Conservation (phyloP, 2,797 vertebrate genomes). For the Acanthurus lineatus region DNA sequence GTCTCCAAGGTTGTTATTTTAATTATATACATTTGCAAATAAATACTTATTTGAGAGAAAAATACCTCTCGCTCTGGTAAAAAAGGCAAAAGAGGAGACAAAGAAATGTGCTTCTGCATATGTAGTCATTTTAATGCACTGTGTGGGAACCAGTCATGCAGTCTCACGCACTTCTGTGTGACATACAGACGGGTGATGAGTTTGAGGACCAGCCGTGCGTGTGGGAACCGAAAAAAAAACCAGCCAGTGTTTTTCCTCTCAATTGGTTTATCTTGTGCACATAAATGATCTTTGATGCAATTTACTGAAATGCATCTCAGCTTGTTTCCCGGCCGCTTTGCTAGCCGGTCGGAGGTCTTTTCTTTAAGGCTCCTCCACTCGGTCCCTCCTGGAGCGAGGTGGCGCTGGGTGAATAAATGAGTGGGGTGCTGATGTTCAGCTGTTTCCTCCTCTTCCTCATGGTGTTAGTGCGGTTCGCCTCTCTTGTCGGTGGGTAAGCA, state of each 20-base stretch:
- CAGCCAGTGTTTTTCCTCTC: constrained; percentile 12
- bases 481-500: constrained; percentile 82
- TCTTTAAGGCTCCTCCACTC: constrained; percentile 45
- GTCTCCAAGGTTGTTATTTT: too few species aligned
- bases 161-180: not conserved
- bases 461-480: constrained; percentile 60
- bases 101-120: not conserved
- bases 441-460: constrained; percentile 79
- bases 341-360: constrained; percentile 46
- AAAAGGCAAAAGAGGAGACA: too few species aligned
- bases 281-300: constrained; percentile 15
- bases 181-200: not conserved
- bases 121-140: not conserved
- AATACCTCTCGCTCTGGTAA: too few species aligned
- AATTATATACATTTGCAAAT: too few species aligned
- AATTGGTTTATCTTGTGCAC: constrained; percentile 28
- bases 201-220: not conserved
- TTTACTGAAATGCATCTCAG: constrained; percentile 26
- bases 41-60: too few species aligned
- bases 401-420: constrained; percentile 80
- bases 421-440: constrained; percentile 79
- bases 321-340: not conserved
- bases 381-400: constrained; percentile 62
- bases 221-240: constrained; percentile 14
- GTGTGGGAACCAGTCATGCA: not conserved